Evolutionary conservation across 92 coral and sea anemone genomes (phyloP), one percentile per base, ranked within the genome.

Genomic region (Pocillopora meandrina): DNA sequence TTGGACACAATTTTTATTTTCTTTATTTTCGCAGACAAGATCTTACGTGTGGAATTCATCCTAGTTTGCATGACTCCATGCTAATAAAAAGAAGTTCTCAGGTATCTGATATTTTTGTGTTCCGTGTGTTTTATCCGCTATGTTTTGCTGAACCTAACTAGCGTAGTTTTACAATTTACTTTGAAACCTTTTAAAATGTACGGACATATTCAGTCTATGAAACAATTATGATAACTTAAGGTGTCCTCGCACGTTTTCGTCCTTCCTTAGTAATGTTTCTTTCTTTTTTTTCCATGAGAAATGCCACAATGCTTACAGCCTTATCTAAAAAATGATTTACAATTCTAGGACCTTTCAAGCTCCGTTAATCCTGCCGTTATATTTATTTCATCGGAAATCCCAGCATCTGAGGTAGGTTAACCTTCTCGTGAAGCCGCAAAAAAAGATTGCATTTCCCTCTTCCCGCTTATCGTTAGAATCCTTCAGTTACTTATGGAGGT

Each of bases 361-460:
- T 71, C 74, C 20, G 60, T 87, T 9, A 87, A 81, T 71, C 98
- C 98, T 1, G 80, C 95, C 12, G 92, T 94, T 12, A 13, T 96
- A 13, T 87, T 96, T 76, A 92, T 96, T 74, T 96, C 98, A 19
- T 96, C 98, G 1, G 92, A 94, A 83, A 69, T 94, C 60, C 95
- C 98, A 9, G 98, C 98, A 10, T 89, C 90, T 52, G 98, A 96
- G 95, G 98, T 96, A 62, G 75, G 5, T 61, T 70, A 35, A 34
- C 23, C 5, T 36, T n/a, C 64, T 11, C 47, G 12, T 21, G 47
- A 1, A 34, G 56, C 78, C 36, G 13, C 62, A 16, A 59, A 1
- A 57, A 57, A 57, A 57, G 61, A 26, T 0, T 26, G 31, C 31
- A 26, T 26, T 26, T 26, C 31, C 31, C 31, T 26, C 31, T 26